Base-by-base conservation (phyloP, 2,113 vertebrate genomes). In the Salminus brasiliensis region DNA sequence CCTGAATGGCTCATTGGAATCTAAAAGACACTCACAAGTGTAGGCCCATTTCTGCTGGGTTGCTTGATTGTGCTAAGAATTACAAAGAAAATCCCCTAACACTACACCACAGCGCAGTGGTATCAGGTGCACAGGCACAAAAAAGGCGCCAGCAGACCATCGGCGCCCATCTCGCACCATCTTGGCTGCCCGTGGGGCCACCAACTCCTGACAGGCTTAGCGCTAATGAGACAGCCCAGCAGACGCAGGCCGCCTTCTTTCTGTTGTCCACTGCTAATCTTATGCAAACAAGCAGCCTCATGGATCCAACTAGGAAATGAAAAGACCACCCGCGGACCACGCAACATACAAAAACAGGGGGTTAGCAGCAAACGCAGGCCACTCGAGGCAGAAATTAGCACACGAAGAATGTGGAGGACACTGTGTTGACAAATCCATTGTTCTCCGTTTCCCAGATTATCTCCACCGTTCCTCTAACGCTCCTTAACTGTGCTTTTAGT, bases 201-300 rank as follows among this genome's bases (percentile, higher is more conserved):
- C 27, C 30, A 32, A 69, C 59, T 83, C 78, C 59, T 73, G 68
- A 85, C 83, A 85, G 62, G 66, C 75, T 81, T 81, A 81, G 70
- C 13, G n/a, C 76, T 84, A 86, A 85, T 78, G 69, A 86, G 83
- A 79, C 83, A 74, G 81, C 69, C 72, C 72, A 66, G 78, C 75
- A 74, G 76, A 80, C 10, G 30, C 79, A 68, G 75, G 70, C 70
- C 32, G 57, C 55, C 43, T 60, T 49, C 47, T 69, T 76, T 75
- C 69, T 62, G 80, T 71, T 74, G 78, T 81, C 80, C 81, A 76
- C n/a, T 65, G 73, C 67, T 85, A 87, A 87, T 81, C 82, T 80
- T 87, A 87, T 81, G 83, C 88, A 91, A 93, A 93, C 86, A 91
- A 85, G 79, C 83, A 79, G 76, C 79, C 69, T 74, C 86, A 67